These are phyloP conservation scores for Julus scanicus DNA, from an alignment of 2,888 invertebrate genomes.

Conservation along the genomic window DNA sequence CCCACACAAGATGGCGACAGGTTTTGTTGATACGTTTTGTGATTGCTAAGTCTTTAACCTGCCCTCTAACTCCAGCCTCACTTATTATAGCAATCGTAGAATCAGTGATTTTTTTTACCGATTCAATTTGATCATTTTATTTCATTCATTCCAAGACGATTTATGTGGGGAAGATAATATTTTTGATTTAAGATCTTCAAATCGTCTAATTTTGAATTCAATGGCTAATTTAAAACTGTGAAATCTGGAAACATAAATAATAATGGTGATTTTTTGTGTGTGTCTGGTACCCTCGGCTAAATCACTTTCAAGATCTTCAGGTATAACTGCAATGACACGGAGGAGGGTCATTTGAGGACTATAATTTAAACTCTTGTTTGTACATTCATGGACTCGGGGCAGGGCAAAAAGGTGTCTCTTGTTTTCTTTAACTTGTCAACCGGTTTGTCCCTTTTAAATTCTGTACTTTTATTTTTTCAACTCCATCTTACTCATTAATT, in stretches of 20 bases:
- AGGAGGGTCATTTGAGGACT: constrained; percentile 43
- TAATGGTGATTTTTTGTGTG: background rate
- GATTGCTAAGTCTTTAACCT: constrained; percentile 35
- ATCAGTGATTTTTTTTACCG: background rate
- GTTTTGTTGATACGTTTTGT: constrained; percentile 26
- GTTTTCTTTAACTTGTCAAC: constrained; percentile 40
- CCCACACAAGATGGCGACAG: constrained; percentile 45
- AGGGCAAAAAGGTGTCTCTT: constrained; percentile 26
- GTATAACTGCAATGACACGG: constrained; percentile 30
- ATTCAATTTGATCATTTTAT: constrained; percentile 41
- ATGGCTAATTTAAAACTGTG: constrained; percentile 47
- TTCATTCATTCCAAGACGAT: constrained; percentile 37
- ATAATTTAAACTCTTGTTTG: constrained; percentile 44
- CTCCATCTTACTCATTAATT: background rate
- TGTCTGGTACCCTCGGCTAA: background rate
- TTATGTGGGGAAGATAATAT: constrained; percentile 37
- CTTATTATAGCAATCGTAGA: background rate
- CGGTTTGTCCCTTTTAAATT: constrained; percentile 12
- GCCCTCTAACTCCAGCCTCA: constrained; percentile 21
- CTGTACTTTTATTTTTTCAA: background rate
- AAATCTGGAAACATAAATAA: constrained; percentile 44
- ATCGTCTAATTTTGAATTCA: constrained; percentile 43
- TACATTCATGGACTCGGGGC: constrained; percentile 43
- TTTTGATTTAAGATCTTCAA: constrained; percentile 47
- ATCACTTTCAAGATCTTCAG: constrained; percentile 26